Evolutionary conservation across 2,888 invertebrate species (phyloP), one percentile per base, ranked within the genome.

Genomic region (Quadroppia sp.): DNA sequence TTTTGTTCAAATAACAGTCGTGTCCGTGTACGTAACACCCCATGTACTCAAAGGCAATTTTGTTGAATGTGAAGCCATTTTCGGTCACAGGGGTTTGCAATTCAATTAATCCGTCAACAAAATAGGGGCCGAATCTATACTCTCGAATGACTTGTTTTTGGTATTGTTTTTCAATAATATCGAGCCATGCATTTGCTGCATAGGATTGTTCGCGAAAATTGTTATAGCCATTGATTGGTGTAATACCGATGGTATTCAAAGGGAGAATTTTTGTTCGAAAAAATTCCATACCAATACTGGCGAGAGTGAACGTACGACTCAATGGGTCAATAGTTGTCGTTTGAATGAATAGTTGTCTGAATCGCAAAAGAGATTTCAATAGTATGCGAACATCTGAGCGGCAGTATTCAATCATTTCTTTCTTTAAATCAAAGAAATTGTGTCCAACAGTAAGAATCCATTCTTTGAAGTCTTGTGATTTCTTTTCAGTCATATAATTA

Each of bases 321-420:
- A 53, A 25, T 50, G 71, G 71, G n/a, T 71, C 71, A 53, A 71
- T 3, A 36, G 17, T 30, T 17, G 71, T 71, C 6, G 7, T 17
- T 6, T 6, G 2, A 13, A 13, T 53, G 20, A 53, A 48, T 28
- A 50, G 20, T 53, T 53, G 7, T 7, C 71, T 6, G 28, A 50
- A 71, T 3, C 11, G 2, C 11, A 48, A 17, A 4, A 71, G 6
- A 7, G 71, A 4, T 23, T 4, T 2, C 25, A 53, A 9, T 2
- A 71, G 56, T 30, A 71, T 53, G 2, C n/a, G 23, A 2, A 71
- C 71, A 71, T 71, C 71, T 9, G 64, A 25, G 3, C 20, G 2
- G 48, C 71, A 71, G 23, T 71, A 71, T n/a, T 28, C 32, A 3
- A 17, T 17, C 45, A 45, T 45, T 17, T 45, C 45, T 11, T 45